Conservation (phyloP, 2,113 vertebrate species). For the Psilopsiagon aymara region DNA sequence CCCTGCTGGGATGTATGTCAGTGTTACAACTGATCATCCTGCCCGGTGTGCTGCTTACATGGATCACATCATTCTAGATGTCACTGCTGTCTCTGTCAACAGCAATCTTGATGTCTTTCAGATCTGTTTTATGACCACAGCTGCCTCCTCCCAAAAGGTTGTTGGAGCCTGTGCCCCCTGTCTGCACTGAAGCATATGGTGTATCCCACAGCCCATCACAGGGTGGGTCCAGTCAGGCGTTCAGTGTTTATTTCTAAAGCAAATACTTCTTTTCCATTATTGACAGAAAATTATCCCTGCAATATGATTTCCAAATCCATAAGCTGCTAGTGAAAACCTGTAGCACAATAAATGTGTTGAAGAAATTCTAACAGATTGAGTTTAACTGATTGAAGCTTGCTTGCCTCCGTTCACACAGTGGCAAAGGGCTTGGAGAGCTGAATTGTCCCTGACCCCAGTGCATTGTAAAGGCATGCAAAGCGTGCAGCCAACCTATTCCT, state of each 20-base stretch:
- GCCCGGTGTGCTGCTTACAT: accelerated
- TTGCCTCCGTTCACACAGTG: not conserved
- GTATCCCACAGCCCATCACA: not conserved
- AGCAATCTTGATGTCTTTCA: not conserved
- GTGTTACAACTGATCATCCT: not conserved
- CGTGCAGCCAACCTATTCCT: slow-evolving; percentile 22
- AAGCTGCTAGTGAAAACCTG: not conserved
- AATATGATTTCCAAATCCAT: not conserved
- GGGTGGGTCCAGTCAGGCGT: not conserved
- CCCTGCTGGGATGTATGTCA: not conserved
- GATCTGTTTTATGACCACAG: not conserved
- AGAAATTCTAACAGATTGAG: not conserved
- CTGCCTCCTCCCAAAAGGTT: not conserved
- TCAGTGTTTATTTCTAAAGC: not conserved
- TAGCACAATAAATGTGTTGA: not conserved
- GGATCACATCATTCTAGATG: not conserved
- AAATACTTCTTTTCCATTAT: not conserved
- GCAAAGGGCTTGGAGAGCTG: not conserved
- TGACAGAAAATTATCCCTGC: not conserved
- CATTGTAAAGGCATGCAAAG: slow-evolving; percentile 40
- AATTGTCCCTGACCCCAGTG: not conserved
- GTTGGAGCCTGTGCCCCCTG: accelerated
- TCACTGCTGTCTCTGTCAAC: not conserved
- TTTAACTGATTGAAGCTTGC: not conserved
- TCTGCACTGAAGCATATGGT: accelerated